Evolutionary conservation across 1,140 invertebrate genomes (phyloP).

Genomic region (Apis laboriosa): DNA sequence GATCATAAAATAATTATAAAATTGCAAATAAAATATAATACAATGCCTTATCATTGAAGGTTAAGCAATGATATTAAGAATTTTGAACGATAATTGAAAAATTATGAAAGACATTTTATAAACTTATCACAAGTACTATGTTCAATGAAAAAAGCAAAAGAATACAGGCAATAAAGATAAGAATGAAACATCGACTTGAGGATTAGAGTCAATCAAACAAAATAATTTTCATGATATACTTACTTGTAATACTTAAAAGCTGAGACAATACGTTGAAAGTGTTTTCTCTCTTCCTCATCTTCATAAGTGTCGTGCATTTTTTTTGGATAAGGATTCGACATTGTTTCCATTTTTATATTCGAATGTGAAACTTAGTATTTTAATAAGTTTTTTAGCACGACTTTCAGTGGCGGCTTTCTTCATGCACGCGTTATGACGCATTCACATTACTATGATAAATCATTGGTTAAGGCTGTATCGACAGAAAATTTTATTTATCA

Average conservation of each 20-base stretch:
- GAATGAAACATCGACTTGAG: neutral
- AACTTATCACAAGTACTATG: neutral
- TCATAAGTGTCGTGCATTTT: slow-evolving; percentile 77
- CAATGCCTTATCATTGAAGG: slow-evolving; percentile 13
- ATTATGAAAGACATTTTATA: neutral
- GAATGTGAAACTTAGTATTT: slow-evolving; percentile 25
- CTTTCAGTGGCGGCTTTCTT: slow-evolving; percentile 53
- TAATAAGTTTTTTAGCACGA: slow-evolving; percentile 50
- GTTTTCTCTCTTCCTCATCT: slow-evolving; percentile 87
- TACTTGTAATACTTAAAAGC: slow-evolving; percentile 92
- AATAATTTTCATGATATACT: slow-evolving; percentile 63
- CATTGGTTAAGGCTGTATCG: slow-evolving; percentile 28
- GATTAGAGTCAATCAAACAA: slow-evolving; percentile 4
- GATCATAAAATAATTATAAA: neutral
- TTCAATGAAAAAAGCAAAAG: neutral
- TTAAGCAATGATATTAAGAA: slow-evolving; percentile 24
- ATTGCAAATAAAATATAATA: neutral
- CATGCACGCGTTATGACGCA: slow-evolving; percentile 45
- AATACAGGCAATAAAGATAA: slow-evolving; percentile 18
- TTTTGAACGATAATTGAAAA: neutral
- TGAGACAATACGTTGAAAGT: slow-evolving; percentile 89
- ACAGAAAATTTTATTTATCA: slow-evolving; percentile 3
- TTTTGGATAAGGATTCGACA: slow-evolving; percentile 64
- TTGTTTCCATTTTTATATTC: slow-evolving; percentile 60
- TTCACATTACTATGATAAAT: slow-evolving; percentile 23